Evolutionary conservation across 2,888 invertebrate species (phyloP).

Genomic region (Melanargia galathea): DNA sequence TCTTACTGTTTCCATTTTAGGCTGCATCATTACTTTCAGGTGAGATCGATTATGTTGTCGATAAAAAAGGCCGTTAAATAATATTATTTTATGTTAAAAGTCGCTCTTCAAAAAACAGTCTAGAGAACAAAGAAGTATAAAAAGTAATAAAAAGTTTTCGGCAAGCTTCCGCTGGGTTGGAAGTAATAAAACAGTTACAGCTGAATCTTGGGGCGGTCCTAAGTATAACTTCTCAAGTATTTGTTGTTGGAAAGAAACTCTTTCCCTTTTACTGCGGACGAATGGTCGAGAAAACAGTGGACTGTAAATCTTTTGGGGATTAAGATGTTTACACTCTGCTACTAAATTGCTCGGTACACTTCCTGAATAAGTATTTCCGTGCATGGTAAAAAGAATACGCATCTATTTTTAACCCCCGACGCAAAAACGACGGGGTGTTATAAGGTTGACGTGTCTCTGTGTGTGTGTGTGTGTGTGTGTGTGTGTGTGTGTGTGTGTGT

Average conservation of each 20-base stretch:
- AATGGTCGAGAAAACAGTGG: conserved; percentile 47
- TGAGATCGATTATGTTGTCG: background rate
- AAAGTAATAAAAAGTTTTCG: conserved; percentile 46
- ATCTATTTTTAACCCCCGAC: too few relatives aligned
- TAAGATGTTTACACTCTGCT: conserved; percentile 39
- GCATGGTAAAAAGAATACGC: conserved; percentile 8
- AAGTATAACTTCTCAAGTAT: conserved; percentile 44
- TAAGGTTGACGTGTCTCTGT: too few relatives aligned
- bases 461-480: too few relatives aligned
- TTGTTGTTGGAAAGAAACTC: conserved; percentile 45
- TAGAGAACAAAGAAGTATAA: conserved; percentile 44
- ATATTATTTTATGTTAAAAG: background rate
- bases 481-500: too few relatives aligned
- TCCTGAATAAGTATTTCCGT: conserved; percentile 29
- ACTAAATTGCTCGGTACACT: conserved; percentile 32
- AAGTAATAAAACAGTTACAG: conserved; percentile 70
- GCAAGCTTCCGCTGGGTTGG: conserved; percentile 56
- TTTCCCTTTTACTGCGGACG: conserved; percentile 44
- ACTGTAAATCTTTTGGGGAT: conserved; percentile 46
- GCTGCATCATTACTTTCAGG: background rate
- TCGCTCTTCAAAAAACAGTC: conserved; percentile 35
- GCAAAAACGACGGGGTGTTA: too few relatives aligned
- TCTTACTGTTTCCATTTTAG: background rate
- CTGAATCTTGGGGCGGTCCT: conserved; percentile 54
- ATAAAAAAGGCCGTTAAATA: conserved; percentile 5